Conservation (phyloP, 2,797 vertebrate species). For the Rhynchotus rufescens region DNA sequence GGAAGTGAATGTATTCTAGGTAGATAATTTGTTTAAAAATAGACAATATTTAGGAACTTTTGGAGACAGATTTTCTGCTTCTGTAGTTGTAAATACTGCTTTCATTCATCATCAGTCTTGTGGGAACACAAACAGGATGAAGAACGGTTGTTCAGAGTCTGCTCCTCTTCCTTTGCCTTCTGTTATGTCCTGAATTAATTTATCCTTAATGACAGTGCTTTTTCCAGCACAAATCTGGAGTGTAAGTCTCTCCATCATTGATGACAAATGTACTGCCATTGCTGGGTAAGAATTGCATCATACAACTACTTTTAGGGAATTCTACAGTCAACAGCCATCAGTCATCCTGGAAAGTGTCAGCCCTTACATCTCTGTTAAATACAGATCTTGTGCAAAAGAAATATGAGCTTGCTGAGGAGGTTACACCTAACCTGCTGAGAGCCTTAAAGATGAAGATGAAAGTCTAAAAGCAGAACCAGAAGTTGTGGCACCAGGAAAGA, state of each 20-base stretch:
- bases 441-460: background rate
- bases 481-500: background rate
- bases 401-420: background rate
- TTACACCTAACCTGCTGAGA: background rate
- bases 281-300: conserved; percentile 14
- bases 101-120: background rate
- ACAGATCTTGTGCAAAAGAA: background rate
- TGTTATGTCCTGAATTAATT: conserved; percentile 19
- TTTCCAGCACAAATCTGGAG: background rate
- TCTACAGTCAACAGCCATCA: conserved; percentile 9
- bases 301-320: conserved; percentile 30
- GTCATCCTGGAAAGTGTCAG: conserved; percentile 21
- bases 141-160: background rate
- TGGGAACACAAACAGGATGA: background rate
- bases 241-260: background rate
- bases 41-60: background rate
- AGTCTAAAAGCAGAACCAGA: background rate
- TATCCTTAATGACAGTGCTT: background rate
- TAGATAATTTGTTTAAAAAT: background rate
- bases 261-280: background rate
- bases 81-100: background rate
- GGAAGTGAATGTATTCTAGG: background rate
- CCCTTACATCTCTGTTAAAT: conserved; percentile 16
- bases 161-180: background rate
- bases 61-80: background rate